phyloP scores from a whole-genome alignment of 2,113 vertebrate species.

The Poicephalus meyeri region DNA sequence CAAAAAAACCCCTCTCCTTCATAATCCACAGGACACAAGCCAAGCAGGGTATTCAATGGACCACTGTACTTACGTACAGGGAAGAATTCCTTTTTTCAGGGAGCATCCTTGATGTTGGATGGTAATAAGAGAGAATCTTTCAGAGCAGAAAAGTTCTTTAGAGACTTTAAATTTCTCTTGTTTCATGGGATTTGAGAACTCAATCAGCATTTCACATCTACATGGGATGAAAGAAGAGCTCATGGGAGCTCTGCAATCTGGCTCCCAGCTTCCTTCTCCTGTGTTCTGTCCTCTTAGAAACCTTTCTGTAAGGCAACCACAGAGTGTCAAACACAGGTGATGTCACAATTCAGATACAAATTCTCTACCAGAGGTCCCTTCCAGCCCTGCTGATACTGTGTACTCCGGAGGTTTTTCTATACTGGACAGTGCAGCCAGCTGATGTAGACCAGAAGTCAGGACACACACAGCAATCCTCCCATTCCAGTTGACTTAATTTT shows the following conservation, averaged over 20 bases:
- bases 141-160: not conserved
- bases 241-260: not conserved
- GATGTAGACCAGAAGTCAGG: not conserved
- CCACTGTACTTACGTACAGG: not conserved
- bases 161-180: not conserved
- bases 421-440: accelerated
- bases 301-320: not conserved
- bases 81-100: not conserved
- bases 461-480: not conserved
- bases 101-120: not conserved
- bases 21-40: not conserved
- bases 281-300: not conserved
- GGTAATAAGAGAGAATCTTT: not conserved
- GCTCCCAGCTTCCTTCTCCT: not conserved
- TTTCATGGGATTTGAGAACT: slow-evolving; percentile 1
- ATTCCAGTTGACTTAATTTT: not conserved
- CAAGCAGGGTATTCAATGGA: not conserved
- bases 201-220: not conserved
- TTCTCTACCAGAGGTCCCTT: not conserved
- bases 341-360: not conserved
- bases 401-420: not conserved
- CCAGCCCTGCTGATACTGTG: not conserved
- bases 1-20: not conserved
- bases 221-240: not conserved
- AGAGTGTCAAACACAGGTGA: not conserved